Conservation (phyloP, 1,140 invertebrate species). For the Drosophila jambulina region DNA sequence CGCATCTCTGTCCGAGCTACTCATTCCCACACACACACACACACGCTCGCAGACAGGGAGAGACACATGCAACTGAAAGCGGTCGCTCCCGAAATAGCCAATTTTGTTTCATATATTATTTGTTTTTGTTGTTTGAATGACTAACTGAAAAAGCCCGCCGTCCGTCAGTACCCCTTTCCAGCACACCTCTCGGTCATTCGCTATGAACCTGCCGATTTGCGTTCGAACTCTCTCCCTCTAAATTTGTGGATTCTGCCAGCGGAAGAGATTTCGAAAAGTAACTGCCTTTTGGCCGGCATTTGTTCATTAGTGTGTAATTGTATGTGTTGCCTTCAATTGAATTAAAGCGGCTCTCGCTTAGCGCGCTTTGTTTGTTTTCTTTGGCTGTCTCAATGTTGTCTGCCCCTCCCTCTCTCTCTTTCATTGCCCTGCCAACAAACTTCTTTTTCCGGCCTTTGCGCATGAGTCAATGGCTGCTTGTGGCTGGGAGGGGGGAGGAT, state of each 20-base stretch:
- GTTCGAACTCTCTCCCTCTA: slow-evolving; percentile 13
- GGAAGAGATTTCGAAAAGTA: slow-evolving; percentile 60
- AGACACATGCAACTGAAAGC: slow-evolving; percentile 51
- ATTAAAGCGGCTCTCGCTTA: slow-evolving; percentile 31
- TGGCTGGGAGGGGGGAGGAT: background rate
- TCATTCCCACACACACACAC: slow-evolving; percentile 25
- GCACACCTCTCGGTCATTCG: background rate
- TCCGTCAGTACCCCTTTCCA: background rate
- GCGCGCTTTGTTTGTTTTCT: slow-evolving; percentile 13
- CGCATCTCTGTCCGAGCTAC: slow-evolving; percentile 35
- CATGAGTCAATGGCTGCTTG: slow-evolving; percentile 61
- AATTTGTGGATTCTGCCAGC: slow-evolving; percentile 32
- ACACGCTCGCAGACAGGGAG: slow-evolving; percentile 5
- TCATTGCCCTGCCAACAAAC: slow-evolving; percentile 5
- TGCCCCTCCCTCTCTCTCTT: slow-evolving; percentile 7
- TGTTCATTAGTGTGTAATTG: slow-evolving; percentile 28
- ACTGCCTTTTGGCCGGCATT: slow-evolving; percentile 48
- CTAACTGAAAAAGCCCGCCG: slow-evolving; percentile 45
- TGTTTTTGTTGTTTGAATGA: slow-evolving; percentile 50
- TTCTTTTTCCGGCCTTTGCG: slow-evolving; percentile 56
- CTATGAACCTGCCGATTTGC: slow-evolving; percentile 1
- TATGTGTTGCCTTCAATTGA: slow-evolving; percentile 50
- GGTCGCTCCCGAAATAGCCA: slow-evolving; percentile 77
- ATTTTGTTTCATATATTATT: slow-evolving; percentile 45
- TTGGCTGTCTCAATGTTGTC: slow-evolving; percentile 5